Evolutionary conservation across 2,797 vertebrate genomes (phyloP).

Genomic region (Taenioides sp.): DNA sequence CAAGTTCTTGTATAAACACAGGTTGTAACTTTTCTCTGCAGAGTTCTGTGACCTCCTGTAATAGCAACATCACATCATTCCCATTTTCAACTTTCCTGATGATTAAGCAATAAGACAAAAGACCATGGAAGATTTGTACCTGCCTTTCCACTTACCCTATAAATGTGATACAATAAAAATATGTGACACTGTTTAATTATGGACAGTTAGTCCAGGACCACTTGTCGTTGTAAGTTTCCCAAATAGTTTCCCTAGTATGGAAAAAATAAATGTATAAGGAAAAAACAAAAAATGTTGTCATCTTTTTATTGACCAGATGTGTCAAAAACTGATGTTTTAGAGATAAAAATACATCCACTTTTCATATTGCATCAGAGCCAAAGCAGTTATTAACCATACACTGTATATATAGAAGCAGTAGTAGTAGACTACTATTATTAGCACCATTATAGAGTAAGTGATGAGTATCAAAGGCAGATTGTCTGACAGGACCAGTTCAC

Average conservation of each 20-base stretch:
- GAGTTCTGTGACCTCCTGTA: constrained; percentile 74
- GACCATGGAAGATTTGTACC: constrained; percentile 35
- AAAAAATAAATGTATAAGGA: constrained; percentile 53
- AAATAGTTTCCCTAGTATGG: constrained; percentile 21
- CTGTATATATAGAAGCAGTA: no score
- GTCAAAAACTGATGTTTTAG: neutral
- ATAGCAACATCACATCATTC: constrained; percentile 30
- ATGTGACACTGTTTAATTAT: constrained; percentile 16
- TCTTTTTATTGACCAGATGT: neutral
- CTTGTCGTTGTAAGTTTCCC: constrained; percentile 27
- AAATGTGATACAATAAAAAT: constrained; percentile 30
- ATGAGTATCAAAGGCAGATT: neutral
- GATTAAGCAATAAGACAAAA: constrained; percentile 40
- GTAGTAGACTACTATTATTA: no score
- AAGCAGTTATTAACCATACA: no score
- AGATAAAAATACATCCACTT: neutral
- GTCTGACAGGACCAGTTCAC: neutral
- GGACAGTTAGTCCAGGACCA: neutral
- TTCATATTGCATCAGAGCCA: neutral
- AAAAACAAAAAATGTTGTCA: constrained; percentile 7
- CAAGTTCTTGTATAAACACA: neutral
- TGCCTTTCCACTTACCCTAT: constrained; percentile 50
- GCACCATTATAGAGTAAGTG: neutral
- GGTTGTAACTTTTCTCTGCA: constrained; percentile 29
- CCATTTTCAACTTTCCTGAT: constrained; percentile 25